Conservation (phyloP, 2,113 vertebrate species). For the Rousettus leschenaultii region DNA sequence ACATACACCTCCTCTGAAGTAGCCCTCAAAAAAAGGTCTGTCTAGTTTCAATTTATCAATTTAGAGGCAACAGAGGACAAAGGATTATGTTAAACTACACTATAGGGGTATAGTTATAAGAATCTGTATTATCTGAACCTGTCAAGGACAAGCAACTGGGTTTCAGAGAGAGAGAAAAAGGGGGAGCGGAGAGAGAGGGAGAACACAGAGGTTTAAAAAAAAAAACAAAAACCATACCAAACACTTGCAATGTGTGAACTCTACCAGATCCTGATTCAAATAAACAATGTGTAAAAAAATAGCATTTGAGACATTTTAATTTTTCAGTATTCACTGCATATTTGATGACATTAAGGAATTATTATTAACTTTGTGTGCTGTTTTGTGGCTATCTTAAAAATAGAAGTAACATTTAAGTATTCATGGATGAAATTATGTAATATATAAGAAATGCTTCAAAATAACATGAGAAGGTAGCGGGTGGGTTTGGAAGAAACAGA, state of each 20-base stretch:
- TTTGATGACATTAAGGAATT: background rate
- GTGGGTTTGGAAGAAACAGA: background rate
- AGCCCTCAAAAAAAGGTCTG: background rate
- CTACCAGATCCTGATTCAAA: background rate
- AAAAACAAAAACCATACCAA: background rate
- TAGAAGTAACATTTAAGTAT: background rate
- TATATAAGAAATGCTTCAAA: constrained; percentile 6
- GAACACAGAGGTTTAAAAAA: background rate
- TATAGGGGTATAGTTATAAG: background rate
- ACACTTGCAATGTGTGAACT: background rate
- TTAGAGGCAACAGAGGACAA: background rate
- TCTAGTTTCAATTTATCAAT: background rate
- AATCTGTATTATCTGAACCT: background rate
- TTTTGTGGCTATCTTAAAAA: background rate
- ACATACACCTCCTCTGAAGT: background rate
- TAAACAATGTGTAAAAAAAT: background rate
- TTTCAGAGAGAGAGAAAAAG: background rate
- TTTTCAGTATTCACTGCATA: background rate
- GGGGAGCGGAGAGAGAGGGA: background rate
- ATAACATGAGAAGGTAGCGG: background rate
- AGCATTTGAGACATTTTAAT: background rate
- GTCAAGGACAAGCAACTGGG: background rate
- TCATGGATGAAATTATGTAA: background rate
- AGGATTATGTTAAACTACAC: background rate
- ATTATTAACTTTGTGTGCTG: background rate